phyloP scores from a whole-genome alignment of 2,888 invertebrate genomes.

The Ochropleura leucogaster region DNA sequence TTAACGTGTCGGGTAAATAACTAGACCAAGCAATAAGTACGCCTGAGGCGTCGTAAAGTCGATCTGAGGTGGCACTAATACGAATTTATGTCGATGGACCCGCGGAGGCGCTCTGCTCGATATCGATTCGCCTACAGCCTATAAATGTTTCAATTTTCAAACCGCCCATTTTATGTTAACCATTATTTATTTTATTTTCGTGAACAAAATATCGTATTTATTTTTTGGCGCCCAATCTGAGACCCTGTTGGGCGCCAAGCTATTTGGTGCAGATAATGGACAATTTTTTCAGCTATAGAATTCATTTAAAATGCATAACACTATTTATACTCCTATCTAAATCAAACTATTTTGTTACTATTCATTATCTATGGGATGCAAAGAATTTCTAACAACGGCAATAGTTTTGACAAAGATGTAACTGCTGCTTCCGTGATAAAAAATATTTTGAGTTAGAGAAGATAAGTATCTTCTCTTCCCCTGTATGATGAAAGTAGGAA shows the following conservation, averaged over 20 bases:
- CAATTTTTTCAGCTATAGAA: neutral
- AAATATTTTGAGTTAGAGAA: conserved; percentile 34
- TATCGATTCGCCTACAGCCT: conserved; percentile 84
- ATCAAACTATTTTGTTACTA: conserved; percentile 7
- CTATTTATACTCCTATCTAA: neutral
- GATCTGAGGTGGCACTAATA: conserved; percentile 89
- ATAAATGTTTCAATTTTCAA: conserved; percentile 88
- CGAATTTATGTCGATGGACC: conserved; percentile 89
- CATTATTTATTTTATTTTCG: conserved; percentile 67
- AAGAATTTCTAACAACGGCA: conserved; percentile 4
- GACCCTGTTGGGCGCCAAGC: conserved; percentile 19
- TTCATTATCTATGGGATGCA: neutral
- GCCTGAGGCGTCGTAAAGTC: conserved; percentile 87
- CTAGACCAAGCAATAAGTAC: conserved; percentile 85
- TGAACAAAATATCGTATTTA: conserved; percentile 33
- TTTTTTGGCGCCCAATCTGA: conserved; percentile 26
- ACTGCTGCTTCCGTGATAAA: conserved; percentile 27
- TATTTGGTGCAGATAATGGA: neutral
- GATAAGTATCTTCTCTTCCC: conserved; percentile 22
- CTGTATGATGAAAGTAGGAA: conserved; percentile 25
- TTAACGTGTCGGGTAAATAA: conserved; percentile 80
- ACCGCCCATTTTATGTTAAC: conserved; percentile 76
- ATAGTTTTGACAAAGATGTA: conserved; percentile 17
- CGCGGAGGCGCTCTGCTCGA: conserved; percentile 75
- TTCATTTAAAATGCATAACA: neutral